A percentile compares a stretch with the other conserved stretches of the same genome.
phyloP scores from a whole-genome alignment of 2,888 invertebrate genomes.

The Ectropis crepuscularia region DNA sequence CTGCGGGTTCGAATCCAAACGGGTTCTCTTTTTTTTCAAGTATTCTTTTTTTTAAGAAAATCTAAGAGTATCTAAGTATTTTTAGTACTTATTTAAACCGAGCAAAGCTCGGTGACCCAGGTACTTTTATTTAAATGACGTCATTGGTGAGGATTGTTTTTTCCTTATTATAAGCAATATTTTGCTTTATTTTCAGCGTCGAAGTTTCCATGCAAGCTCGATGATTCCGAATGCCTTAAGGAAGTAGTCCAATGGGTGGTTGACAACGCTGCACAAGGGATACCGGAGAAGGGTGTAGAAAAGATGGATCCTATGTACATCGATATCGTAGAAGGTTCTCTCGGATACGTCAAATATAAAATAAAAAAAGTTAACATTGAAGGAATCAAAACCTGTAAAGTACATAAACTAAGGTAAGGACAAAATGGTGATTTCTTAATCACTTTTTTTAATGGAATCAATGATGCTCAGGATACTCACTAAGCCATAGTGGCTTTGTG shows the following conservation, averaged over 20 bases:
- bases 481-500: no score
- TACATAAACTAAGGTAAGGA: constrained; percentile 35
- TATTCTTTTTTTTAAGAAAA: no score
- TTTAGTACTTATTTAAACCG: no score
- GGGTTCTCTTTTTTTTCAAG: no score
- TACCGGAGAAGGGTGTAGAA: constrained; percentile 6
- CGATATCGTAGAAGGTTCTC: constrained; percentile 33
- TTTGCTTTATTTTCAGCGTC: constrained; percentile 9
- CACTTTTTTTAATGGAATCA: no score
- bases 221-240: constrained; percentile 10
- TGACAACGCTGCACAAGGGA: neutral
- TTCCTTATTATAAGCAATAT: neutral
- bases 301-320: constrained; percentile 46
- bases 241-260: constrained; percentile 7
- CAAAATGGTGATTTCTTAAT: neutral
- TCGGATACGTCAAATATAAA: constrained; percentile 34
- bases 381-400: constrained; percentile 40
- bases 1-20: no score
- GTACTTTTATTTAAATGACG: no score
- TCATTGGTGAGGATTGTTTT: no score
- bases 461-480: no score
- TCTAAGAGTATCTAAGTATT: no score
- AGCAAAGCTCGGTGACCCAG: no score
- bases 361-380: constrained; percentile 30
- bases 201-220: constrained; percentile 14